Evolutionary conservation across 2,888 invertebrate genomes (phyloP).

Genomic region (Cerceris rybyensis): DNA sequence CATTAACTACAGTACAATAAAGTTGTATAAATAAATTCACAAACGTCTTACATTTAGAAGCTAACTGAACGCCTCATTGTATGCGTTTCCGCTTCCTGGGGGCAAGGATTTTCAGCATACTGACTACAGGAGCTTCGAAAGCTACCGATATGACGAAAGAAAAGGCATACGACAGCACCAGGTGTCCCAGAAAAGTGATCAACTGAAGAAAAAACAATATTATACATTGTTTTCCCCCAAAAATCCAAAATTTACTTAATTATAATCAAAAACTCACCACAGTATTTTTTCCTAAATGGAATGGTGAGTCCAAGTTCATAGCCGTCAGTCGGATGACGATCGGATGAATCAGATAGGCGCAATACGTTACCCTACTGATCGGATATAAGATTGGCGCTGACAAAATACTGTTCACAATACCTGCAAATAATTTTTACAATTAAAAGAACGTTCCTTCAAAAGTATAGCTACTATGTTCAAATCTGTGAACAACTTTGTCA

Average conservation of each 20-base stretch:
- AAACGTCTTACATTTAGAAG: conserved; percentile 20
- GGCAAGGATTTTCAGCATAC: conserved; percentile 88
- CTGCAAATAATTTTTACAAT: conserved; percentile 69
- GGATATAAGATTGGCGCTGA: conserved; percentile 91
- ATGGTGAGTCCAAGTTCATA: conserved; percentile 91
- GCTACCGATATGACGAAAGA: conserved; percentile 91
- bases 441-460: background rate
- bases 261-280: conserved; percentile 83
- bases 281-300: conserved; percentile 90
- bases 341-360: conserved; percentile 93
- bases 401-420: conserved; percentile 87
- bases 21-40: conserved; percentile 59
- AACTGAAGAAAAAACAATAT: conserved; percentile 83
- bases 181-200: conserved; percentile 91
- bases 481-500: background rate
- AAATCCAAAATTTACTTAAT: background rate
- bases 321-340: conserved; percentile 91
- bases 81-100: conserved; percentile 79
- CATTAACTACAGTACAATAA: conserved; percentile 60
- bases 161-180: conserved; percentile 90
- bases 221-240: background rate
- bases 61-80: conserved; percentile 61
- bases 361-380: conserved; percentile 93
- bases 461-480: background rate
- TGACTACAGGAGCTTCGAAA: conserved; percentile 93